phyloP scores from a whole-genome alignment of 2,797 vertebrate species.

The Brachyalestes nurse region DNA sequence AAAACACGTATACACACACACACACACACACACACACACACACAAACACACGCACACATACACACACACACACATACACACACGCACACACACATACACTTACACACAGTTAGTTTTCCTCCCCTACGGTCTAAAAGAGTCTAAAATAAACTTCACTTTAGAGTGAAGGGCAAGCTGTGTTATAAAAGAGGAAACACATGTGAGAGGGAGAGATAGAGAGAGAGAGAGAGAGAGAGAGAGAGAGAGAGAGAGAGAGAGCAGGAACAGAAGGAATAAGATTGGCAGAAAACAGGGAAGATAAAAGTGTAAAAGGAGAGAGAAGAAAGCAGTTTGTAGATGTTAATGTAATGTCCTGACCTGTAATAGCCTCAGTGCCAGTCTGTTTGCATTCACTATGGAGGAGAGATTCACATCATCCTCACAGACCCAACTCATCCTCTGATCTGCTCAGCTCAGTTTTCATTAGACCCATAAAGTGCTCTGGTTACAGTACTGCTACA shows the following conservation, averaged over 20 bases:
- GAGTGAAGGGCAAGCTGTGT: not conserved
- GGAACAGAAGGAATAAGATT: not conserved
- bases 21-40: slow-evolving; percentile 8
- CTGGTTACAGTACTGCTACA: not conserved
- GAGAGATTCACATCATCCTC: not conserved
- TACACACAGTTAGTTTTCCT: slow-evolving; percentile 16
- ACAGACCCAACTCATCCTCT: not conserved
- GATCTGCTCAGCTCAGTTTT: not conserved
- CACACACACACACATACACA: slow-evolving; percentile 17
- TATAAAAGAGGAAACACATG: slow-evolving; percentile 47
- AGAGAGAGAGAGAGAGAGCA: slow-evolving; percentile 1
- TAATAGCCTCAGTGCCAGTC: not conserved
- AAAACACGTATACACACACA: slow-evolving; percentile 6
- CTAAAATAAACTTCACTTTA: slow-evolving; percentile 57
- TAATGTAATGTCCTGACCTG: not conserved
- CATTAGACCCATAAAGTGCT: not conserved
- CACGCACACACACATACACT: slow-evolving; percentile 1
- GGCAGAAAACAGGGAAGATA: no score
- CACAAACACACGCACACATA: slow-evolving; percentile 17
- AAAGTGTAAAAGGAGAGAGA: slow-evolving; percentile 21
- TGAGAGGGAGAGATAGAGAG: slow-evolving; percentile 1
- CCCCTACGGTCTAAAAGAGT: slow-evolving; percentile 24
- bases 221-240: slow-evolving; percentile 9
- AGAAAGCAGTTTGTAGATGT: not conserved
- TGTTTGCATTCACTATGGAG: not conserved